Base-by-base conservation (phyloP, 2,113 vertebrate species). In the Rhabdornis inornatus region DNA sequence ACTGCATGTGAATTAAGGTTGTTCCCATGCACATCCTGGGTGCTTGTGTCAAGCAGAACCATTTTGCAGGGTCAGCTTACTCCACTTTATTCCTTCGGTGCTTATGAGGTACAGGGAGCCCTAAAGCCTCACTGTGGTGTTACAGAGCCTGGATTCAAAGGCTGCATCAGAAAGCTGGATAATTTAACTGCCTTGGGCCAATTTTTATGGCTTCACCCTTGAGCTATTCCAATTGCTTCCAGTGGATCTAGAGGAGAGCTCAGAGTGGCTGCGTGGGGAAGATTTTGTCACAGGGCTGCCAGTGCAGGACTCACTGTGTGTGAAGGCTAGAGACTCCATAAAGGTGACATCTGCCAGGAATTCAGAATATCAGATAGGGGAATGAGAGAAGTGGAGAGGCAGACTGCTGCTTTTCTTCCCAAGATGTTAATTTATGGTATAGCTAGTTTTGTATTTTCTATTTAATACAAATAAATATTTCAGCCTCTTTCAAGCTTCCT, bases 401-500 rank as follows among this genome's bases (percentile, higher is more conserved):
- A 89, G 18, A 27, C 76, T 93, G 39, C 50, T 81, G 35, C 53
- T 72, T 77, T 89, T 64, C 31, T 90, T 22, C 52, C 49, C 31
- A 50, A 65, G 9, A 15, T 40, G 7, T 44, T 55, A 18, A 27
- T 66, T 81, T 45, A 45, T 17, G 20, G 10, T 71, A 24, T 33
- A 65, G 35, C 17, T 76, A 9, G 10, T 53, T 79, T 77, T 83
- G 20, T 59, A 39, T 69, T 92, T 89, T 85, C 60, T 49, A 1
- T 95, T 70, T 69, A 83, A 55, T 76, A 40, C 30, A 47, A 71
- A 75, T 56, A 5, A 82, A 13, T 89, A 55, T 90, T 95, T 92
- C 77, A 93, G 45, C 15, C 22, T 89, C 69, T 86, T 64, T 71
- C 75, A 65, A 83, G 44, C 15, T 65, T 60, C 35, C 44, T 42